Evolutionary conservation across 2,113 vertebrate species (phyloP).

Genomic region (Perccottus glenii): DNA sequence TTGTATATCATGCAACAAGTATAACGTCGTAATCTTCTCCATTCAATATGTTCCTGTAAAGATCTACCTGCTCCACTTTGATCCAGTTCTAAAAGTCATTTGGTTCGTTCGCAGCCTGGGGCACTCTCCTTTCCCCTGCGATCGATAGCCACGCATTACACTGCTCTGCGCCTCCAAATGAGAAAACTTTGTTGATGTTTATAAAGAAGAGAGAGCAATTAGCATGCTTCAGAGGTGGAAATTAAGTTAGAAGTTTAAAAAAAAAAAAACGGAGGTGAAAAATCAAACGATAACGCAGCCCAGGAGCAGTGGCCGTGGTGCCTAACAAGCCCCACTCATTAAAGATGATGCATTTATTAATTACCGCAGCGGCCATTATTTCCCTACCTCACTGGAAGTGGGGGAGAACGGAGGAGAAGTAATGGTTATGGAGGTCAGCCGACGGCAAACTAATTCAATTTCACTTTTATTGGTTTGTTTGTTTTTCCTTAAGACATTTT

Average conservation of each 20-base stretch:
- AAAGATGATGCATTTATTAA: constrained; percentile 68
- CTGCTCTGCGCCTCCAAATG: constrained; percentile 45
- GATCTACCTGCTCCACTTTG: constrained; percentile 11
- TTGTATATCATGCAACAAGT: background rate
- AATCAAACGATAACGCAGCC: constrained; percentile 27
- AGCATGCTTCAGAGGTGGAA: constrained; percentile 56
- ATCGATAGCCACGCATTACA: constrained; percentile 51
- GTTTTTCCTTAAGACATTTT: constrained; percentile 44
- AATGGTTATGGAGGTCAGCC: constrained; percentile 51
- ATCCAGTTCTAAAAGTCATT: constrained; percentile 47
- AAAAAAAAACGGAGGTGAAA: background rate
- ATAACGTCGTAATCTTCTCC: background rate
- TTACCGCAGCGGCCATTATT: constrained; percentile 54
- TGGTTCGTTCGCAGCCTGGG: constrained; percentile 42
- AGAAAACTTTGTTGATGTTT: constrained; percentile 55
- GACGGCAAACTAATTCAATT: constrained; percentile 43
- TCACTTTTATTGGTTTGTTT: constrained; percentile 57
- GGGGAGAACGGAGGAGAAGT: constrained; percentile 15
- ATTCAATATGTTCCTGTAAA: constrained; percentile 5
- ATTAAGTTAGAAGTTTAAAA: constrained; percentile 54
- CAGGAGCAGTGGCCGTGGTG: constrained; percentile 28
- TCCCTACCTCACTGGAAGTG: constrained; percentile 47
- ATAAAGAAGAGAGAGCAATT: constrained; percentile 45
- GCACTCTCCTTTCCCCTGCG: constrained; percentile 30
- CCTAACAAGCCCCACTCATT: constrained; percentile 49